Evolutionary conservation across 1,140 invertebrate genomes (phyloP).

Genomic region (Aleiodes sp.): DNA sequence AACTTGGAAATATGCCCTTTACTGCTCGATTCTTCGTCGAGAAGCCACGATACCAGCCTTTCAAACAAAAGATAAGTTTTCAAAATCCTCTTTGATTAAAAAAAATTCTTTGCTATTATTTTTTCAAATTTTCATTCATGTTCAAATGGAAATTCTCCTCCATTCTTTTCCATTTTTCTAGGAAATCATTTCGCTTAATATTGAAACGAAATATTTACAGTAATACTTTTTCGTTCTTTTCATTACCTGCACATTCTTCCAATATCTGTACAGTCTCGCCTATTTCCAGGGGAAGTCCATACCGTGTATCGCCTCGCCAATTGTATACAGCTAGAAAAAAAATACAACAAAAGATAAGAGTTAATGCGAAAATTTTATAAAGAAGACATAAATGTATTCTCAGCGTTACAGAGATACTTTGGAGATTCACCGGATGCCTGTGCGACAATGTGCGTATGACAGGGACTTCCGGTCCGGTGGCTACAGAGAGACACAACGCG

Average conservation of each 20-base stretch:
- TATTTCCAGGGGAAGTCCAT: slow-evolving; percentile 84
- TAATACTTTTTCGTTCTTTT: too few relatives aligned
- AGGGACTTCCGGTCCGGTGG: slow-evolving; percentile 50
- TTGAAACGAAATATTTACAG: slow-evolving; percentile 18
- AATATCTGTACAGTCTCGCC: slow-evolving; percentile 91
- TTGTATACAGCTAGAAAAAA: slow-evolving; percentile 86
- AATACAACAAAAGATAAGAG: slow-evolving; percentile 37
- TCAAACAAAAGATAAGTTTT: slow-evolving; percentile 49
- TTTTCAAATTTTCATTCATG: too few relatives aligned
- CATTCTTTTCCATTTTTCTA: background rate
- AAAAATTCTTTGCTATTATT: background rate
- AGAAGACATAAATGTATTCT: background rate
- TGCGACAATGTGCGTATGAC: slow-evolving; percentile 60
- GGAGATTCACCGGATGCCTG: slow-evolving; percentile 53
- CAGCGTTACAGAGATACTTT: background rate
- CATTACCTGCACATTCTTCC: slow-evolving; percentile 85
- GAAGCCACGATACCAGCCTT: slow-evolving; percentile 89
- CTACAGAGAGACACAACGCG: slow-evolving; percentile 48
- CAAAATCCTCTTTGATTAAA: background rate
- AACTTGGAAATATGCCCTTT: slow-evolving; percentile 87
- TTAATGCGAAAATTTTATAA: background rate
- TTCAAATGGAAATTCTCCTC: background rate
- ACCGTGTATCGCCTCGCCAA: slow-evolving; percentile 84
- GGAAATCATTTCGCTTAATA: slow-evolving; percentile 3
- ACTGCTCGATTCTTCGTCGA: slow-evolving; percentile 80